Base-by-base conservation (phyloP, 2,113 vertebrate genomes). In the Sorex araneus region DNA sequence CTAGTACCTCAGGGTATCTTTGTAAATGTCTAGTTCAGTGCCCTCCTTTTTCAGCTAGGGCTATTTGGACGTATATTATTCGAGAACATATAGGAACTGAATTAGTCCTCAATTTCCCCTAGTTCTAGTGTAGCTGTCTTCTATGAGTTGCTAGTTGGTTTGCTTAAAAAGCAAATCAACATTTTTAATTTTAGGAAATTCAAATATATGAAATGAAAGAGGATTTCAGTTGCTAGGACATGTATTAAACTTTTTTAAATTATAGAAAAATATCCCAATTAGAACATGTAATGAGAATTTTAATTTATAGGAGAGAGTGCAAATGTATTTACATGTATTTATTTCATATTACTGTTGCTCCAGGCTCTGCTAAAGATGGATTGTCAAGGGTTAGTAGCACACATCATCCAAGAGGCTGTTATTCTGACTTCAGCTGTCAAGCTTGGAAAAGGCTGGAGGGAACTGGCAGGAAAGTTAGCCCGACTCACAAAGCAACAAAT, bases 401-500 rank as follows among this genome's bases (percentile, higher is more conserved):
- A 97, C 95, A 96, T 99, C 76, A 98, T 98, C 66, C 99, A 99
- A 96, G 99, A 99, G 90, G 99, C 98, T 34, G 97, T 98, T 87
- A 98, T 99, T 97, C 97, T 99, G 94, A 99, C 99, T 76, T 98
- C 99, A 36, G 99, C 99, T 36, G 99, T 99, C 94, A 99, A 99
- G 94, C 98, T 99, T 67, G 99, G 99, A 13, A 97, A 97, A 89
- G 96, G 97, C 96, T 99, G 99, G 99, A 98, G 98, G 89, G 99
- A 99, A 94, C 98, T 99, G 0, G 99, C 98, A 0, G 99, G 99
- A 96, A 99, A 98, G 94, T 91, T 98, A 28, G 98, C 97, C 45
- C 98, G 98, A 89, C 98, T 99, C 66, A 98, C 99, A 57, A 98
- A 98, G 45, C 97, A 98, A 94, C 99, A 99, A 94, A 99, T 99